phyloP scores from a whole-genome alignment of 2,888 invertebrate genomes.

The Abrostola triplasia region DNA sequence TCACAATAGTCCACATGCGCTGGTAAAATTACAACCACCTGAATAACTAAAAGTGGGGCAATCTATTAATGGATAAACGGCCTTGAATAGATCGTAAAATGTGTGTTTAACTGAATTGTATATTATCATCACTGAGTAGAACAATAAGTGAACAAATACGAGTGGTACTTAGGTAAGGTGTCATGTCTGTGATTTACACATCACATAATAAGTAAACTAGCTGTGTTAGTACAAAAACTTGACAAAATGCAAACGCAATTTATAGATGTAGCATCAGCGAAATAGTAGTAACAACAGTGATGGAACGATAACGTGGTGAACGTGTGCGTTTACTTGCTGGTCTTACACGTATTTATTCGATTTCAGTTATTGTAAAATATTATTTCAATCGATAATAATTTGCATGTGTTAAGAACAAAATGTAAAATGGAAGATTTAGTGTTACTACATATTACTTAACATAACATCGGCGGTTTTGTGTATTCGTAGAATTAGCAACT shows the following conservation, averaged over 20 bases:
- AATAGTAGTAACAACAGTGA: slow-evolving; percentile 52
- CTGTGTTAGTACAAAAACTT: slow-evolving; percentile 21
- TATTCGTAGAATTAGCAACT: slow-evolving; percentile 58
- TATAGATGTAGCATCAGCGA: slow-evolving; percentile 48
- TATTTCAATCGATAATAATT: slow-evolving; percentile 21
- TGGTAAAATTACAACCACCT: slow-evolving; percentile 9
- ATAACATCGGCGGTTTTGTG: slow-evolving; percentile 54
- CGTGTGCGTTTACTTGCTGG: slow-evolving; percentile 54
- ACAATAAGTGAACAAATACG: slow-evolving; percentile 51
- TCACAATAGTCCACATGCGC: background rate
- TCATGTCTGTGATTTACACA: slow-evolving; percentile 50
- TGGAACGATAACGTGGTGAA: slow-evolving; percentile 53
- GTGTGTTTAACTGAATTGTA: slow-evolving; percentile 46
- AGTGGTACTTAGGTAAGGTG: slow-evolving; percentile 36
- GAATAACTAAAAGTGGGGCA: slow-evolving; percentile 24
- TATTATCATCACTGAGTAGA: slow-evolving; percentile 38
- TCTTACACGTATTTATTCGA: slow-evolving; percentile 43
- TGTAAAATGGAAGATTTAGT: slow-evolving; percentile 10
- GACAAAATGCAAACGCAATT: slow-evolving; percentile 39
- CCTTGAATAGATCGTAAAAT: slow-evolving; percentile 48
- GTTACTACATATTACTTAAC: slow-evolving; percentile 32
- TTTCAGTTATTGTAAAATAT: slow-evolving; percentile 41
- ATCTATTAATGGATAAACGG: slow-evolving; percentile 34
- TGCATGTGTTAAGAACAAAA: slow-evolving; percentile 1
- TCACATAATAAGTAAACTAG: slow-evolving; percentile 35